These are phyloP conservation scores for Colinus virginianus DNA, from an alignment of 2,113 vertebrate species.

Conservation along the genomic window DNA sequence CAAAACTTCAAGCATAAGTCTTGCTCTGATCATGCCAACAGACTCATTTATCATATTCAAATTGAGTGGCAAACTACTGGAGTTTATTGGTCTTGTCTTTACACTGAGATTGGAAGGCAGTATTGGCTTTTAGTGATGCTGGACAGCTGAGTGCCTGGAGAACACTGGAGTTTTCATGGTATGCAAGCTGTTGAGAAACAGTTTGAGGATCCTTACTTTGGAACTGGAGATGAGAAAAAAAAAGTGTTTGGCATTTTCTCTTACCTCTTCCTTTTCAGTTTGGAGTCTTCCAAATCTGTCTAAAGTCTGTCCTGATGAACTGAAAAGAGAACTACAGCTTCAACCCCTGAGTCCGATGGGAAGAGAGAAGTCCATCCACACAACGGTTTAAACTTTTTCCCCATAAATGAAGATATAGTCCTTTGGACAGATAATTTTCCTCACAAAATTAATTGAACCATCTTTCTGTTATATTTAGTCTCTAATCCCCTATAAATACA, in stretches of 20 bases:
- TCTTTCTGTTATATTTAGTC: slow-evolving; percentile 55
- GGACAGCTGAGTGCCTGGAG: neutral
- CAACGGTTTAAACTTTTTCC: neutral
- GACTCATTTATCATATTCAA: neutral
- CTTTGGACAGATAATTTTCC: slow-evolving; percentile 47
- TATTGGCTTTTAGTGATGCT: neutral
- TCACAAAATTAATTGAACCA: slow-evolving; percentile 34
- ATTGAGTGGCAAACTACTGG: neutral
- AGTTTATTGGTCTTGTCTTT: neutral
- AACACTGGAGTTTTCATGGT: neutral
- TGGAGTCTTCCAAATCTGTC: neutral
- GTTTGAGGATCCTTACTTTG: neutral
- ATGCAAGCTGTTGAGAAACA: neutral
- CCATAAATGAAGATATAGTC: slow-evolving; percentile 36
- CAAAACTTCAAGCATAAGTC: neutral
- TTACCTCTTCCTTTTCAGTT: neutral
- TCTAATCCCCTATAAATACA: slow-evolving; percentile 28
- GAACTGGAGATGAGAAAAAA: neutral
- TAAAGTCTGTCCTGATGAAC: neutral
- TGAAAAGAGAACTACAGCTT: neutral
- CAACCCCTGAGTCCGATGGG: neutral
- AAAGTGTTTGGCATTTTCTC: neutral
- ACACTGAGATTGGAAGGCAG: neutral
- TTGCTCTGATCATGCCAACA: neutral
- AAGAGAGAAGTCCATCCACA: neutral